Evolutionary conservation across 1,140 invertebrate species (phyloP).

Genomic region (Oryctes rhinoceros): DNA sequence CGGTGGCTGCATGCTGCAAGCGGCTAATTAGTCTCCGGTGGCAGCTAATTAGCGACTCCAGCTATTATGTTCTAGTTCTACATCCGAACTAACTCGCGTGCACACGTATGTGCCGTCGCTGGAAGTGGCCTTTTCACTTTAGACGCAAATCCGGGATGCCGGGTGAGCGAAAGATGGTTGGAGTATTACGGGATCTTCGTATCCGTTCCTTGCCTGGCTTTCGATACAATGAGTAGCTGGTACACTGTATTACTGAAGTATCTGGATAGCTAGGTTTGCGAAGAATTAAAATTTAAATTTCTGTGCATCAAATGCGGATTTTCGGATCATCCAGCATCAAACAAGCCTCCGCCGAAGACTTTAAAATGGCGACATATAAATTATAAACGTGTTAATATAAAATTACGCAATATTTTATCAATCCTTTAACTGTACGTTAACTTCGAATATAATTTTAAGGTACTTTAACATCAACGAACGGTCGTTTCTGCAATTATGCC

Average conservation of each 20-base stretch:
- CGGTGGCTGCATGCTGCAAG: slow-evolving; percentile 30
- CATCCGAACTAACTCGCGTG: slow-evolving; percentile 31
- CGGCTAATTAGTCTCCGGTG: slow-evolving; percentile 41
- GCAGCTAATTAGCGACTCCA: slow-evolving; percentile 39
- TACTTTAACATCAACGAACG: too few relatives aligned
- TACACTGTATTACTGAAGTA: not conserved
- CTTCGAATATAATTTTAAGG: not conserved
- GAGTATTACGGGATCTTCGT: not conserved
- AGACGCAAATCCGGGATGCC: not conserved
- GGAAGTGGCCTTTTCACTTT: slow-evolving; percentile 37
- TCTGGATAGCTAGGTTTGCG: not conserved
- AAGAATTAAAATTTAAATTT: too few relatives aligned
- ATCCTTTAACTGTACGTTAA: too few relatives aligned
- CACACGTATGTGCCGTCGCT: not conserved
- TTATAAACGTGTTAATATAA: too few relatives aligned
- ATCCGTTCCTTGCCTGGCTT: not conserved
- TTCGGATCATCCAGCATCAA: too few relatives aligned
- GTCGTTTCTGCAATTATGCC: not conserved
- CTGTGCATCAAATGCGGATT: too few relatives aligned
- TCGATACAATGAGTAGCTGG: not conserved
- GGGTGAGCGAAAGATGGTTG: not conserved
- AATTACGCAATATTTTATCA: too few relatives aligned
- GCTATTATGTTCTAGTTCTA: slow-evolving; percentile 39
- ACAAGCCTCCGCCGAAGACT: too few relatives aligned
- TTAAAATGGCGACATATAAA: too few relatives aligned